Base-by-base conservation (phyloP, 2,797 vertebrate genomes). In the Syncerus caffer region DNA sequence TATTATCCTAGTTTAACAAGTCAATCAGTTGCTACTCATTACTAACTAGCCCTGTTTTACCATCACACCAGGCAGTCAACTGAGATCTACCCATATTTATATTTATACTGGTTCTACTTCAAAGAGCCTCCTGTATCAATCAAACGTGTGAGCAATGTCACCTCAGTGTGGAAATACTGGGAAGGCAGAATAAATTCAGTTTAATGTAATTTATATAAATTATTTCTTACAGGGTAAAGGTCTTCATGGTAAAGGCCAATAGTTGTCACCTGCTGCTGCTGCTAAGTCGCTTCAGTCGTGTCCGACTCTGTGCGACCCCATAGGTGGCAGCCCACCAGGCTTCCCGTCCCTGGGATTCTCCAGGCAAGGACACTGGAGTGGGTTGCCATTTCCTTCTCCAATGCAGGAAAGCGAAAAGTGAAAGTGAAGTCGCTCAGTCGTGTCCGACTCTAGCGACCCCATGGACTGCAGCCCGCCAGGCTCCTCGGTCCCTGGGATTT, bases 211-310 rank as follows among this genome's bases (percentile, higher is more conserved):
- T 95, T 45, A 74, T 60, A 45, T 31, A 84, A 96, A 55, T 79
- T 6, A 58, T 11, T 95, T 85, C 31, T 55, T 89, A n/a, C 4
- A 90, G 82, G 53, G 53, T 38, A 62, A 87, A 94, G 47, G n/a
- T 92, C 50, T 89, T 91, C 58, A n/a, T 82, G 25, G 34, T 64
- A 90, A 97, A 95, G 53, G 60, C 76, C 82, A 97, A 67, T 50
- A 90, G 85, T 95, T 84, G 64, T 38, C 29, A 90, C 71, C 45
- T 90, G 42, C 42, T 42, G 42, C 42, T 42, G 42, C 42, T 42
- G 42, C 42, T 42, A 42, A 42, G 42, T 42, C 6, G 42, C 42
- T 42, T 42, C 42, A 42, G 42, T 42, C 42, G 42, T 42, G 42
- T 42, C 42, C 42, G 42, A 42, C 42, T 42, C 42, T 42, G 42